These are phyloP conservation scores for Pseudochirops corinnae DNA, from an alignment of 2,797 vertebrate species.

Conservation along the genomic window DNA sequence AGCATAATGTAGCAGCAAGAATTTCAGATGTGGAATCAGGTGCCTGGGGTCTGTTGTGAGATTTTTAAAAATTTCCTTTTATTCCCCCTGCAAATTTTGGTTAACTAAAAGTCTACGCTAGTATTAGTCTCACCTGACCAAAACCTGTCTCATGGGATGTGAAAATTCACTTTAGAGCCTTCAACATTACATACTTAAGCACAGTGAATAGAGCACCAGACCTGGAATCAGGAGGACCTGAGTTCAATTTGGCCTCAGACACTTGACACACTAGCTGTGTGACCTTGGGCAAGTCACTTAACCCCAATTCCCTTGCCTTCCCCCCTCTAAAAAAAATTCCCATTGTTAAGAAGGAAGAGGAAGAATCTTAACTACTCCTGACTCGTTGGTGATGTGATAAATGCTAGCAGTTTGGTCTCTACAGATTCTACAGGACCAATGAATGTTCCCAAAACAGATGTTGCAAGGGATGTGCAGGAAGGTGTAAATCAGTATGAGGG, in stretches of 20 bases:
- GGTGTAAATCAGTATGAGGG: no score
- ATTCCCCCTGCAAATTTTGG: not conserved
- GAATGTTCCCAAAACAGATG: no score
- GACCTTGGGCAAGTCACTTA: no score
- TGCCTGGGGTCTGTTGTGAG: not conserved
- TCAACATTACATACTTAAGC: not conserved
- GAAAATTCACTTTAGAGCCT: not conserved
- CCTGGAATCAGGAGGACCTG: no score
- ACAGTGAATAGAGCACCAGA: no score
- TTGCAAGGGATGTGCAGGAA: no score
- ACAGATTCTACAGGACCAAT: no score
- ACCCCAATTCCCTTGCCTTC: no score
- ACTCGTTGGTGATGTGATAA: not conserved
- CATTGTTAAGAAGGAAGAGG: not conserved
- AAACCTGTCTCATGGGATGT: not conserved
- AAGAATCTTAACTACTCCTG: not conserved
- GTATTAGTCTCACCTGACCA: not conserved
- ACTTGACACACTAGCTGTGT: no score
- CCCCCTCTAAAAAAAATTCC: no score
- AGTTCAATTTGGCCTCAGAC: no score
- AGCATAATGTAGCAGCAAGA: not conserved
- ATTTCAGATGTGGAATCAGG: not conserved
- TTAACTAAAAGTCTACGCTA: not conserved
- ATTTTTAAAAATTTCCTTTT: not conserved
- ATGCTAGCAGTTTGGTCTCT: no score